Percentiles rank a stretch among this genome's conserved stretches.
These are phyloP conservation scores for Beaufortia kweichowensis DNA, from an alignment of 2,113 vertebrate genomes.

Conservation along the genomic window DNA sequence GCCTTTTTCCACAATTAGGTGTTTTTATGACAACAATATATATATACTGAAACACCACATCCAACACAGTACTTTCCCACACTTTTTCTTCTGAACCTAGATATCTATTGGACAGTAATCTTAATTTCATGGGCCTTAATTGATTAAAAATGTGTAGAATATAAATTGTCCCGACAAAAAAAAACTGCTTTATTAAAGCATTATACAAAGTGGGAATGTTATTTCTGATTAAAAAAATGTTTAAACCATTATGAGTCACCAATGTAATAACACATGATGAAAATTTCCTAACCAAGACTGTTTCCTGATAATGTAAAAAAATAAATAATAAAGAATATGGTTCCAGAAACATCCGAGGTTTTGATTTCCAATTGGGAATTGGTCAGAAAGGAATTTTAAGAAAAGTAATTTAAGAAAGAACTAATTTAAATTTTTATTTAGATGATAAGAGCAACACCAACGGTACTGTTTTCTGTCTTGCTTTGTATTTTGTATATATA, in stretches of 20 bases:
- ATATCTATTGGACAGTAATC: background rate
- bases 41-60: background rate
- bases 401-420: background rate
- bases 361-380: conserved; percentile 4
- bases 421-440: no score
- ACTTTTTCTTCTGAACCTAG: background rate
- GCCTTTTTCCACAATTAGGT: conserved; percentile 93
- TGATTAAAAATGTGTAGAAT: background rate
- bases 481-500: no score
- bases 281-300: background rate
- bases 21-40: background rate
- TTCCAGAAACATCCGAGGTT: conserved; percentile 13
- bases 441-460: no score
- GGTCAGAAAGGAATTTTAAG: background rate
- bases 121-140: background rate
- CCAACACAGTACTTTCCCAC: background rate
- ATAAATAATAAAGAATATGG: conserved; percentile 33
- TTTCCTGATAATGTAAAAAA: conserved; percentile 11
- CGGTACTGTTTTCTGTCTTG: no score
- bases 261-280: background rate
- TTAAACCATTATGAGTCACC: background rate
- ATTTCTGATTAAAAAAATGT: background rate
- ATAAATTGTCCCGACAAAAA: no score
- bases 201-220: background rate
- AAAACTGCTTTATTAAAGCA: conserved; percentile 8